Base-by-base conservation (phyloP, 2,888 invertebrate genomes). In the Camptogramma bilineatum region DNA sequence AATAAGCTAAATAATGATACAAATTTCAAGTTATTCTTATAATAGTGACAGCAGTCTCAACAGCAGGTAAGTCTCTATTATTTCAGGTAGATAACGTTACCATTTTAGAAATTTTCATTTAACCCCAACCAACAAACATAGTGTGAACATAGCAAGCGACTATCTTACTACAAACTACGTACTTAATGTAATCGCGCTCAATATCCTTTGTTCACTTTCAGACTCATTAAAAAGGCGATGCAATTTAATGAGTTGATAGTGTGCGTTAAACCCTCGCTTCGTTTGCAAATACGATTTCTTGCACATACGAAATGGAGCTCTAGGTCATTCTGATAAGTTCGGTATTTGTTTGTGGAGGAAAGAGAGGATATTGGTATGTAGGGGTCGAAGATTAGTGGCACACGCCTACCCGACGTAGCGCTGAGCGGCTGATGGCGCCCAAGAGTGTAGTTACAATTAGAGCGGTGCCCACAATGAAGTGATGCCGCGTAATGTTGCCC, bases 201-300 rank as follows among this genome's bases (percentile, higher is more conserved):
- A 92, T 91, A 93, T 90, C 92, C 92, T 93, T 93, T 93, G 92
- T 93, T 93, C 91, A 91, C 91, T 92, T 91, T 92, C 93, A 91
- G 93, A 92, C 91, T 93, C 93, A 93, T 93, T 93, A 93, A 93
- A 93, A 93, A 92, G 88, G 91, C 91, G 92, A 93, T 93, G 93
- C 93, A 93, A 93, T 93, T 93, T 93, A 93, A 93, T 92, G 91
- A 92, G 88, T 91, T 91, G 93, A 91, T 93, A 92, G 93, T 93
- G 93, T 92, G 91, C 89, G 93, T 92, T 91, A 87, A 90, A 91
- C 91, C 91, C 87, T 72, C 88, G 89, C 90, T 86, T 86, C 88
- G 90, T 91, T 91, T 87, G 90, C 91, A 89, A 90, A 91, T 90
- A 90, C 82, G 77, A 71, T 67, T 66, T 47, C 42, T 53, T 58